phyloP scores from a whole-genome alignment of 2,113 vertebrate species.

The Dasyornis broadbenti region DNA sequence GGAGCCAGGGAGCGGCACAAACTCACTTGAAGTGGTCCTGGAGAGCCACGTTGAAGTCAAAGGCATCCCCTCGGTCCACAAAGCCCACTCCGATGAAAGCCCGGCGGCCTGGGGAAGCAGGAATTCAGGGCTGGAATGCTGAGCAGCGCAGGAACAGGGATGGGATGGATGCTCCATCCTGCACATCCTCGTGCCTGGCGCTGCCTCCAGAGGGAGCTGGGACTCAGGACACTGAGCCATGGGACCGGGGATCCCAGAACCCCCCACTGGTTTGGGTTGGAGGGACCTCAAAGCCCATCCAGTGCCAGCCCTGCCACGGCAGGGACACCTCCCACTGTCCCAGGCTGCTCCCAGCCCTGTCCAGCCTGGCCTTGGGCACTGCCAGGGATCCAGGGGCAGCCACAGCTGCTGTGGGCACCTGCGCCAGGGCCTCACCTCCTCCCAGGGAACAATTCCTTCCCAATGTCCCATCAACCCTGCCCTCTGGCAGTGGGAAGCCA shows the following conservation, averaged over 20 bases:
- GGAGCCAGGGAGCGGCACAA: neutral
- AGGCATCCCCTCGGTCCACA: constrained; percentile 91
- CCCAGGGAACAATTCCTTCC: rapidly evolving
- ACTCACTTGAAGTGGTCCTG: constrained; percentile 99
- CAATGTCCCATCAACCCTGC: neutral
- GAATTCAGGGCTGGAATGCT: neutral
- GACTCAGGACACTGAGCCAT: rapidly evolving
- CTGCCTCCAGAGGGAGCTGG: neutral
- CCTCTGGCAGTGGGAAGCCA: neutral
- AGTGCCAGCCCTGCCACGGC: neutral
- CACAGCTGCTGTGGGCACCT: neutral
- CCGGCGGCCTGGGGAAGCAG: constrained; percentile 78
- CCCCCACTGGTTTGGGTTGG: too few species aligned
- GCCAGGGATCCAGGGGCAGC: neutral
- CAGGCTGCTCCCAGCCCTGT: rapidly evolving
- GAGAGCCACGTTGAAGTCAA: constrained; percentile 95
- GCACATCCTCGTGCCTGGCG: rapidly evolving
- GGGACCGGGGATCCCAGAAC: neutral
- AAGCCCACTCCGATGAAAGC: constrained; percentile 95
- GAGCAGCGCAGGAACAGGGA: rapidly evolving
- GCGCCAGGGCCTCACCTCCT: neutral
- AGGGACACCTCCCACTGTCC: neutral
- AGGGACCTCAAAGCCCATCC: neutral
- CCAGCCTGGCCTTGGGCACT: neutral
- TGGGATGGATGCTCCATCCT: neutral